These are phyloP conservation scores for Uria lomvia DNA, from an alignment of 2,113 vertebrate genomes.

Conservation along the genomic window DNA sequence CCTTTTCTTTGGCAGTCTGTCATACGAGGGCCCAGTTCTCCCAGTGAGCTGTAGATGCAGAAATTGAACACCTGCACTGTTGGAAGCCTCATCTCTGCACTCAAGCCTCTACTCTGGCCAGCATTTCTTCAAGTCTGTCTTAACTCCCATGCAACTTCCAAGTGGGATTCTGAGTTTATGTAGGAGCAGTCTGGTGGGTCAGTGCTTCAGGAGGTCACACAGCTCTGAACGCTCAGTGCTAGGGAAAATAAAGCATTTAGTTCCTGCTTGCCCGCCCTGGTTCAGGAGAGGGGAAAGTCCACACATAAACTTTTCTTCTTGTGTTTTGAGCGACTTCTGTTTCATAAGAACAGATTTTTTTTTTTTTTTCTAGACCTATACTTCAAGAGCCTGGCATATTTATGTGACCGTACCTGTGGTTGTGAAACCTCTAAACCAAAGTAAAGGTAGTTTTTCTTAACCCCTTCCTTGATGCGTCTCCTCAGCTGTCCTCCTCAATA, in stretches of 20 bases:
- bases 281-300: neutral
- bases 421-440: neutral
- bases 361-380: neutral
- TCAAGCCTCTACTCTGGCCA: neutral
- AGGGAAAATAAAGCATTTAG: neutral
- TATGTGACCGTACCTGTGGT: neutral
- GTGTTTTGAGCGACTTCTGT: neutral
- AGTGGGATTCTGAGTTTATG: rapidly evolving
- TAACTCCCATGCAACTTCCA: neutral
- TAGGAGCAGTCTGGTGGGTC: neutral
- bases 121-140: neutral
- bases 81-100: neutral
- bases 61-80: neutral
- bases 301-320: too few relatives aligned
- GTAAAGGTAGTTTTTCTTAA: neutral
- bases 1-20: neutral
- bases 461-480: neutral
- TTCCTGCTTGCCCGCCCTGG: neutral
- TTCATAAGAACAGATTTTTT: neutral
- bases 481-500: neutral
- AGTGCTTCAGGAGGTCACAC: neutral
- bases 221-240: neutral
- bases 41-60: neutral
- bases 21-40: neutral
- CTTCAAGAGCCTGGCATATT: too few relatives aligned